A percentile compares a stretch with the other conserved stretches of the same genome.
Evolutionary conservation across 2,113 vertebrate species (phyloP).

Genomic region (Campylomormyrus tamandua): DNA sequence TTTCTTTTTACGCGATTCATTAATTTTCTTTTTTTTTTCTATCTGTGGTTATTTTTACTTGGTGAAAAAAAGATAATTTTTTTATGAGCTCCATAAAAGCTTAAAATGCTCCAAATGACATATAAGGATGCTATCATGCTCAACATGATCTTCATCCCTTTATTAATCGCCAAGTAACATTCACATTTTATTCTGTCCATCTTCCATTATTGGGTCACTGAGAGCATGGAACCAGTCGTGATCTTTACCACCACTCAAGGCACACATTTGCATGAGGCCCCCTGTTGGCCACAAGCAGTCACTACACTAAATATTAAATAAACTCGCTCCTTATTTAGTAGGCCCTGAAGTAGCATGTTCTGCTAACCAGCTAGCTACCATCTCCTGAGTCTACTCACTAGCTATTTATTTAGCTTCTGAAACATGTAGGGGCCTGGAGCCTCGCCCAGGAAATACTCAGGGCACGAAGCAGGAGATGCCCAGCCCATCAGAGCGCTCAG

Average conservation of each 20-base stretch:
- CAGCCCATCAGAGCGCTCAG: not conserved
- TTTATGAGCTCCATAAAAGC: not conserved
- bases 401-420: not conserved
- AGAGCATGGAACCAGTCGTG: not conserved
- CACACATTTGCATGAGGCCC: not conserved
- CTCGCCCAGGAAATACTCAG: not conserved
- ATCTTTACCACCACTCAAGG: not conserved
- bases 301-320: no score
- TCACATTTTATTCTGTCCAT: not conserved
- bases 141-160: not conserved
- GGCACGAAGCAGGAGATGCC: not conserved
- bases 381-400: not conserved
- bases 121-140: not conserved
- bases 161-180: not conserved
- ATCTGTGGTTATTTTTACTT: not conserved
- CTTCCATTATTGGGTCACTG: not conserved
- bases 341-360: no score
- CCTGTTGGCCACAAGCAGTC: not conserved
- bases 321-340: no score
- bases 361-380: not conserved
- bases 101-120: not conserved
- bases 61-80: not conserved
- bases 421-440: not conserved
- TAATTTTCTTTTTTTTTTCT: not conserved
- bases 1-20: not conserved